These are phyloP conservation scores for Lottia gigantea DNA, from an alignment of 2,888 invertebrate species.

Conservation along the genomic window DNA sequence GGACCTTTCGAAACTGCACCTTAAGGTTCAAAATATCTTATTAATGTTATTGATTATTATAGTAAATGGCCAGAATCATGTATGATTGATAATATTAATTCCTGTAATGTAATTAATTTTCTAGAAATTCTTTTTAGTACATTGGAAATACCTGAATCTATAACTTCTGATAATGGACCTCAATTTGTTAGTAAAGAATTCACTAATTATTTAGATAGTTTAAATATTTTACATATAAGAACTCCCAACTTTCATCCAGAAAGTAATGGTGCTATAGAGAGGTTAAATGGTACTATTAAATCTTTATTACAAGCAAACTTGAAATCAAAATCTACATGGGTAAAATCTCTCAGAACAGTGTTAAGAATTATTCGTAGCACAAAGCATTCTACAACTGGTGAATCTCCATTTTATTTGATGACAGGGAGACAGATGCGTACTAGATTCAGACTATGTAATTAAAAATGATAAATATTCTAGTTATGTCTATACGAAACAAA, in stretches of 20 bases:
- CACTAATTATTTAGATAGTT: neutral
- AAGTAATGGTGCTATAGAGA: neutral
- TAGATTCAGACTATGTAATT: neutral
- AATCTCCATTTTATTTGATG: neutral
- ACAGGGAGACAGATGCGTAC: neutral
- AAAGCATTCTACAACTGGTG: neutral
- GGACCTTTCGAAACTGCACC: neutral
- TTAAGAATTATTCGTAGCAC: neutral
- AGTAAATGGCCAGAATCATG: constrained; percentile 4
- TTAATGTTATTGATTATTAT: constrained; percentile 3
- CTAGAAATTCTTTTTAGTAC: neutral
- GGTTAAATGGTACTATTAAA: neutral
- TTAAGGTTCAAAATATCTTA: neutral
- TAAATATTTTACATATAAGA: neutral
- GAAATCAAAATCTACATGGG: neutral
- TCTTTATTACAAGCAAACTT: neutral
- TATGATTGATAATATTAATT: neutral
- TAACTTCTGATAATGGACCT: constrained; percentile 15
- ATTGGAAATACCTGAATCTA: constrained; percentile 7
- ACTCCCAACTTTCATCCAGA: neutral
- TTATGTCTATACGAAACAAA: neutral
- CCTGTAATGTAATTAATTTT: constrained; percentile 1
- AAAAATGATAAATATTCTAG: neutral
- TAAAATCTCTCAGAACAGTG: neutral
- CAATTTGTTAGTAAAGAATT: constrained; percentile 4